Evolutionary conservation across 2,888 invertebrate genomes (phyloP).

Genomic region (Lamellibrachia columna): DNA sequence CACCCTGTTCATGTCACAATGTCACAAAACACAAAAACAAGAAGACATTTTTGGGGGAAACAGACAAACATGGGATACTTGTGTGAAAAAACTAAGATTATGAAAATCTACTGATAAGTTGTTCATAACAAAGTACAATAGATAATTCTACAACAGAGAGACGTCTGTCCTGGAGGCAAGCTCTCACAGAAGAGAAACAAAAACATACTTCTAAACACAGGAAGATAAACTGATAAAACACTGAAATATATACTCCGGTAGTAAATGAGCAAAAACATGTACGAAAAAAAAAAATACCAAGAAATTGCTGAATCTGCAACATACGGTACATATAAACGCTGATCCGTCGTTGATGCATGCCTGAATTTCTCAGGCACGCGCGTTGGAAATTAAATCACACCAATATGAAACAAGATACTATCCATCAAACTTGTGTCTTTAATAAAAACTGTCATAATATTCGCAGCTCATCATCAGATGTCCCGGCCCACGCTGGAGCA

Average conservation of each 20-base stretch:
- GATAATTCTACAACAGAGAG: neutral
- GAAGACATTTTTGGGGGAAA: neutral
- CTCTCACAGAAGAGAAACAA: neutral
- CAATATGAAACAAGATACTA: neutral
- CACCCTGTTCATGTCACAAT: neutral
- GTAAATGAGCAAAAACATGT: neutral
- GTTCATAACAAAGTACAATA: neutral
- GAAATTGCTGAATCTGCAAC: neutral
- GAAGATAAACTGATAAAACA: neutral
- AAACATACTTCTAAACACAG: neutral
- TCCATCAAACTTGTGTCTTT: neutral
- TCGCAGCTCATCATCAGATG: neutral
- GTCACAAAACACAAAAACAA: neutral
- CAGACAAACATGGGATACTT: neutral
- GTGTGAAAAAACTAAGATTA: too few species aligned
- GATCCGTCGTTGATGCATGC: neutral
- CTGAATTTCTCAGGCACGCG: neutral
- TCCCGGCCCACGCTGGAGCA: neutral
- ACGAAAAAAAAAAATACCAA: neutral
- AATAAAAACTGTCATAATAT: constrained; percentile 10
- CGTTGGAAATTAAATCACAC: neutral
- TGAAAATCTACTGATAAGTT: too few species aligned
- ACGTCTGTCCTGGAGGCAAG: neutral
- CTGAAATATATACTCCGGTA: neutral
- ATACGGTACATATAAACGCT: neutral